phyloP scores from a whole-genome alignment of 2,113 vertebrate species.

The Siniperca knerii region DNA sequence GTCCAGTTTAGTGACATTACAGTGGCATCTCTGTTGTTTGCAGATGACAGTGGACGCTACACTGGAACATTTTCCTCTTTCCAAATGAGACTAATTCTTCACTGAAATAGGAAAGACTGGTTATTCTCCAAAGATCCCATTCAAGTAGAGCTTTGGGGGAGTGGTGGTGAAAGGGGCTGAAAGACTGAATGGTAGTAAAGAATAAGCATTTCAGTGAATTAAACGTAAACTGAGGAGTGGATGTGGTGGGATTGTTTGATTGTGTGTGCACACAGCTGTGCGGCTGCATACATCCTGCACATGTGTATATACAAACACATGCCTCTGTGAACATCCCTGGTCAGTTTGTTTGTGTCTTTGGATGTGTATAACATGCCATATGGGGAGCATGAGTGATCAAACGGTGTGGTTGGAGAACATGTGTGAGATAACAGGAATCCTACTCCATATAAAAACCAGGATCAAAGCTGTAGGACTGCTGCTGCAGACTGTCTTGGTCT shows the following conservation, averaged over 20 bases:
- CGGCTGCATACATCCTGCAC: conserved; percentile 4
- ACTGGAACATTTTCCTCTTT: background rate
- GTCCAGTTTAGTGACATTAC: conserved; percentile 22
- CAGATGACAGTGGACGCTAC: background rate
- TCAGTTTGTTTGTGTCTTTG: conserved; percentile 45
- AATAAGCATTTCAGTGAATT: conserved; percentile 7
- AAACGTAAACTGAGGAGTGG: conserved; percentile 9
- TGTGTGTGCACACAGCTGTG: conserved; percentile 35
- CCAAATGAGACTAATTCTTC: background rate
- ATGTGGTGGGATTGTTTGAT: conserved; percentile 1
- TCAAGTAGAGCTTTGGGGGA: background rate
- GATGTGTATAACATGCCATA: conserved; percentile 45
- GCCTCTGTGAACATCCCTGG: conserved; percentile 12
- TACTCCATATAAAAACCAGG: conserved; percentile 38
- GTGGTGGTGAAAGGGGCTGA: background rate
- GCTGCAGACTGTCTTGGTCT: conserved; percentile 32
- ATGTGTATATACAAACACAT: conserved; percentile 32
- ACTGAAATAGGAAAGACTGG: background rate
- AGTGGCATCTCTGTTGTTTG: conserved; percentile 10
- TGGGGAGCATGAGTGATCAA: conserved; percentile 32
- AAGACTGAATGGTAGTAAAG: background rate
- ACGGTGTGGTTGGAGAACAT: no score
- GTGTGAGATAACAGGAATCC: no score
- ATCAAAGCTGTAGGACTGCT: conserved; percentile 43
- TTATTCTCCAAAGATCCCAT: background rate